These are phyloP conservation scores for Drosophila teissieri DNA, from an alignment of 1,140 invertebrate species.

Conservation along the genomic window DNA sequence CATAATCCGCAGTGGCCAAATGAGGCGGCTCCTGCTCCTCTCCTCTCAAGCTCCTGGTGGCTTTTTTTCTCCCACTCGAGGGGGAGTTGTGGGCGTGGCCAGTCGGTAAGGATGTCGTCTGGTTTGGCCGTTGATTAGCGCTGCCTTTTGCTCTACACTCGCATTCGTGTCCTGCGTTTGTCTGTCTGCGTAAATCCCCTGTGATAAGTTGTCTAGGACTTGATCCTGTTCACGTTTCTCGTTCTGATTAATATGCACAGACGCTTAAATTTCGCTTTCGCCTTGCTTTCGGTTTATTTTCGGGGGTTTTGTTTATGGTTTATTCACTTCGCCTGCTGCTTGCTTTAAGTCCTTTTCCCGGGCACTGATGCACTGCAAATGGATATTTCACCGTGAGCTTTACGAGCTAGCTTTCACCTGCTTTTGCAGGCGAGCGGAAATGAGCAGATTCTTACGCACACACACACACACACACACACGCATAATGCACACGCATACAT, in stretches of 20 bases:
- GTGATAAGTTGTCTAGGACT: slow-evolving; percentile 75
- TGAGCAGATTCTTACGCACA: slow-evolving; percentile 50
- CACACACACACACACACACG: slow-evolving; percentile 17
- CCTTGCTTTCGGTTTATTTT: slow-evolving; percentile 15
- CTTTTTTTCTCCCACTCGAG: background rate
- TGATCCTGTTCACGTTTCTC: slow-evolving; percentile 29
- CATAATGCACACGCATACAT: slow-evolving; percentile 13
- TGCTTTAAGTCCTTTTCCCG: slow-evolving; percentile 50
- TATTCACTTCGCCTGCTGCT: slow-evolving; percentile 46
- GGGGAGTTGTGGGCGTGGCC: slow-evolving; percentile 27
- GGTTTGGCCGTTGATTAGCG: slow-evolving; percentile 66
- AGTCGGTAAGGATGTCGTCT: slow-evolving; percentile 26
- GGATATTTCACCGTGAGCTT: slow-evolving; percentile 33
- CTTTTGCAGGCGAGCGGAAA: slow-evolving; percentile 54
- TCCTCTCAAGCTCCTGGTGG: background rate
- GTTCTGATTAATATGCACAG: slow-evolving; percentile 77
- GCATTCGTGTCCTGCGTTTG: slow-evolving; percentile 15
- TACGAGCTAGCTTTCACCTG: slow-evolving; percentile 45
- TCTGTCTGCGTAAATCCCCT: slow-evolving; percentile 58
- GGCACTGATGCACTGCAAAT: slow-evolving; percentile 54
- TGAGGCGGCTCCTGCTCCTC: slow-evolving; percentile 58
- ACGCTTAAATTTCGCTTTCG: slow-evolving; percentile 78
- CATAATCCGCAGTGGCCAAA: slow-evolving; percentile 83
- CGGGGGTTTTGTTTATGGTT: slow-evolving; percentile 45
- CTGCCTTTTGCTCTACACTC: slow-evolving; percentile 41